These are phyloP conservation scores for Brachionus paranguensis DNA, from an alignment of 1,140 invertebrate genomes.

Conservation along the genomic window DNA sequence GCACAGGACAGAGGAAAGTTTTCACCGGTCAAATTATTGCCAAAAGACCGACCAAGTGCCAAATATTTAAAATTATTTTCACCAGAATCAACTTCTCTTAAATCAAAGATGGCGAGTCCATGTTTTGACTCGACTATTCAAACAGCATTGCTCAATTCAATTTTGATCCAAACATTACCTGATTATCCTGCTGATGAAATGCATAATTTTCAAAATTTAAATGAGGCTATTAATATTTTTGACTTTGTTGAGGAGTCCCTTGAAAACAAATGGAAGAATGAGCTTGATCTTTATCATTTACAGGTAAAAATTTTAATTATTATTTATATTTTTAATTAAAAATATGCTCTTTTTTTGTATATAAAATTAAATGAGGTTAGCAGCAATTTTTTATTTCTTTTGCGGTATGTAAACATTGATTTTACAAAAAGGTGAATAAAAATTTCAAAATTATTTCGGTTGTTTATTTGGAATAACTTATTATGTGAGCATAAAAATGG, in stretches of 20 bases:
- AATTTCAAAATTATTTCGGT: too few species aligned
- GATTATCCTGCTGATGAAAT: not conserved
- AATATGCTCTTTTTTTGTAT: not conserved
- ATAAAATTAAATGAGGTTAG: too few species aligned
- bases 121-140: not conserved
- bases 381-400: too few species aligned
- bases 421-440: too few species aligned
- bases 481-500: too few species aligned
- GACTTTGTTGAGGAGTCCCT: not conserved
- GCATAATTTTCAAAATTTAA: conserved; percentile 1
- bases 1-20: not conserved
- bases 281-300: not conserved
- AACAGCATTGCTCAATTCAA: not conserved
- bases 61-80: not conserved
- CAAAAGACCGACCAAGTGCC: not conserved
- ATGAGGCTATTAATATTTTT: not conserved
- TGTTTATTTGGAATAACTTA: too few species aligned
- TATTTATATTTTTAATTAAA: not conserved
- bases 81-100: not conserved
- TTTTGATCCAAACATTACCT: not conserved
- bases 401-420: too few species aligned
- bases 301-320: not conserved
- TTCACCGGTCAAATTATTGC: not conserved
- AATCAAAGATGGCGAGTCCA: not conserved
- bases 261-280: not conserved